Percentiles rank a stretch among this genome's conserved stretches.
These are phyloP conservation scores for Pterostichus niger DNA, from an alignment of 2,888 invertebrate genomes.

Conservation along the genomic window DNA sequence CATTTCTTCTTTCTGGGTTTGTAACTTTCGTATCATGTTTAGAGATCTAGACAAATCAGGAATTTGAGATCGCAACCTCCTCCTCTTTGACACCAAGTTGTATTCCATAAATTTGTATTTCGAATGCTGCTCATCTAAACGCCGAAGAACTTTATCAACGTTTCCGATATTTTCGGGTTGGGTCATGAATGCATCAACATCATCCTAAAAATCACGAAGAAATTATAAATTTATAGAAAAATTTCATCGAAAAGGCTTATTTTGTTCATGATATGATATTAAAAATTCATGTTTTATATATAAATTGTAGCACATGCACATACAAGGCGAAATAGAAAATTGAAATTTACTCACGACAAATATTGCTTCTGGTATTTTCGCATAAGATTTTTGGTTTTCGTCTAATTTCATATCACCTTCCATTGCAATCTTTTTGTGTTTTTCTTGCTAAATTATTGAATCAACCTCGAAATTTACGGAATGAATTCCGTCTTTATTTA, in stretches of 20 bases:
- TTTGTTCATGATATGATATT: constrained; percentile 7
- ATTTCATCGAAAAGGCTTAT: constrained; percentile 51
- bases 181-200: constrained; percentile 96
- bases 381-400: constrained; percentile 81
- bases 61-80: constrained; percentile 92
- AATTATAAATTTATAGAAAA: constrained; percentile 67
- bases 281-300: constrained; percentile 39
- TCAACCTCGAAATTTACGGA: constrained; percentile 48
- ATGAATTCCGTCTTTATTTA: constrained; percentile 27
- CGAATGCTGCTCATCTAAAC: constrained; percentile 94
- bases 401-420: constrained; percentile 67
- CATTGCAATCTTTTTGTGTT: constrained; percentile 69
- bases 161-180: constrained; percentile 89
- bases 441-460: constrained; percentile 54
- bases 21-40: constrained; percentile 94
- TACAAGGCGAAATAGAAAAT: constrained; percentile 67
- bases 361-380: constrained; percentile 92
- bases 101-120: constrained; percentile 99
- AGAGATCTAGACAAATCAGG: constrained; percentile 96
- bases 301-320: constrained; percentile 54
- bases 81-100: constrained; percentile 91
- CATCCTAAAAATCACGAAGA: constrained; percentile 82
- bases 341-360: constrained; percentile 86
- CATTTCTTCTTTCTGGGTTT: constrained; percentile 87
- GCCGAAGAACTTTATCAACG: constrained; percentile 91